phyloP scores from a whole-genome alignment of 2,113 vertebrate genomes.

The Xenopus laevis region DNA sequence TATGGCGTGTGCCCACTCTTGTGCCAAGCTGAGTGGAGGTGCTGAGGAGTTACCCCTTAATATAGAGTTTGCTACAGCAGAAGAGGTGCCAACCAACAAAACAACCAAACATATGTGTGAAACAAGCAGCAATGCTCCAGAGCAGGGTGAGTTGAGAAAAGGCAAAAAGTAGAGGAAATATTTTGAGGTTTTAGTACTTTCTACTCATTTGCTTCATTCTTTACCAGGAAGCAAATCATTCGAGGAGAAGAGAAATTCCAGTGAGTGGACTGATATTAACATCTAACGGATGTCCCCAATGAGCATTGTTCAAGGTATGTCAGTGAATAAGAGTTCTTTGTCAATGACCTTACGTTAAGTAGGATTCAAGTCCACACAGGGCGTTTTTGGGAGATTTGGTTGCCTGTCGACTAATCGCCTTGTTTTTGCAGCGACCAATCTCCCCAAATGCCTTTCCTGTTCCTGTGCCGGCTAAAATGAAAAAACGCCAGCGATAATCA shows the following conservation, averaged over 20 bases:
- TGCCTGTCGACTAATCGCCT: no score
- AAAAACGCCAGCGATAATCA: no score
- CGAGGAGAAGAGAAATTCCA: conserved; percentile 19
- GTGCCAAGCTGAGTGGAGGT: conserved; percentile 57
- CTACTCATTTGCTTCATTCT: not conserved
- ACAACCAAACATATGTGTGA: not conserved
- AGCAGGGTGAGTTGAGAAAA: conserved; percentile 17
- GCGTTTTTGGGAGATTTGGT: no score
- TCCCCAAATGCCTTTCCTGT: no score
- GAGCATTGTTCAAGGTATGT: conserved; percentile 1
- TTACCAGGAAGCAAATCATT: conserved; percentile 5
- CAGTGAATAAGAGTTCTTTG: not conserved
- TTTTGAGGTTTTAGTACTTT: not conserved
- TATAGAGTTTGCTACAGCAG: conserved; percentile 20
- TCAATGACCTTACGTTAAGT: no score
- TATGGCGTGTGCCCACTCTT: conserved; percentile 48
- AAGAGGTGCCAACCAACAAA: conserved; percentile 8
- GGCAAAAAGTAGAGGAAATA: no score
- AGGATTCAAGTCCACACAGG: no score
- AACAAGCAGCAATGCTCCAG: conserved; percentile 43
- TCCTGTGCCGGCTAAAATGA: no score
- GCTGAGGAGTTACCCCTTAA: conserved; percentile 56
- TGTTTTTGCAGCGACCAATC: no score
- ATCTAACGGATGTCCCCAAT: conserved; percentile 13
- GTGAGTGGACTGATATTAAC: conserved; percentile 33